Conservation (phyloP, 2,797 vertebrate genomes). For the Brachyrhaphis roseni region DNA sequence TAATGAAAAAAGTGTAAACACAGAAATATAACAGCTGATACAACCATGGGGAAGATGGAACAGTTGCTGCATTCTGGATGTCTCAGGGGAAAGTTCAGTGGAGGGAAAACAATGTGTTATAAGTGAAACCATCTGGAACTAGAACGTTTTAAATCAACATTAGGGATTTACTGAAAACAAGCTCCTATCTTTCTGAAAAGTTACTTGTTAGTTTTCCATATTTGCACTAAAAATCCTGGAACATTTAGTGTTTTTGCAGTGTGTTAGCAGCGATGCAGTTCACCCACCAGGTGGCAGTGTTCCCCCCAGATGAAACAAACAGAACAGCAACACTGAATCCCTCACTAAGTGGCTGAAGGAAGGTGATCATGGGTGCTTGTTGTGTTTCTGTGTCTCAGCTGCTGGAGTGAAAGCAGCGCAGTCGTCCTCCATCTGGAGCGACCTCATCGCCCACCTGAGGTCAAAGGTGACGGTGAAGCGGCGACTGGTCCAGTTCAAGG, state of each 20-base stretch:
- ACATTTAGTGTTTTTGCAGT: no score
- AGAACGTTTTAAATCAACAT: no score
- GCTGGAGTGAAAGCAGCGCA: conserved; percentile 80
- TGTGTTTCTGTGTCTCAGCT: conserved; percentile 64
- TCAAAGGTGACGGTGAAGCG: conserved; percentile 88
- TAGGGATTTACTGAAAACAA: no score
- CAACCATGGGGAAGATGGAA: background rate
- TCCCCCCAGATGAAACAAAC: no score
- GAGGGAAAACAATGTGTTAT: background rate
- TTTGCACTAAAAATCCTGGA: no score
- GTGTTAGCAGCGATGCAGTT: no score
- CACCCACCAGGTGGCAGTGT: no score
- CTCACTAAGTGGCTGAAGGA: background rate
- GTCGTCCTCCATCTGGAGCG: conserved; percentile 84
- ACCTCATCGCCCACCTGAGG: conserved; percentile 86
- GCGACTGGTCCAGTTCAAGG: conserved; percentile 85
- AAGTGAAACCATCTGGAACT: no score
- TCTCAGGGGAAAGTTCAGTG: background rate
- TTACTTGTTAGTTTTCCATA: no score
- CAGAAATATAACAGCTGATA: background rate
- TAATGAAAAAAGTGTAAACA: background rate
- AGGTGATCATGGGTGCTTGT: no score
- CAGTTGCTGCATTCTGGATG: background rate
- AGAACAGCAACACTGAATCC: no score
- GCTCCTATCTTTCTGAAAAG: no score